Conservation (phyloP, 2,113 vertebrate genomes). For the Egretta garzetta region DNA sequence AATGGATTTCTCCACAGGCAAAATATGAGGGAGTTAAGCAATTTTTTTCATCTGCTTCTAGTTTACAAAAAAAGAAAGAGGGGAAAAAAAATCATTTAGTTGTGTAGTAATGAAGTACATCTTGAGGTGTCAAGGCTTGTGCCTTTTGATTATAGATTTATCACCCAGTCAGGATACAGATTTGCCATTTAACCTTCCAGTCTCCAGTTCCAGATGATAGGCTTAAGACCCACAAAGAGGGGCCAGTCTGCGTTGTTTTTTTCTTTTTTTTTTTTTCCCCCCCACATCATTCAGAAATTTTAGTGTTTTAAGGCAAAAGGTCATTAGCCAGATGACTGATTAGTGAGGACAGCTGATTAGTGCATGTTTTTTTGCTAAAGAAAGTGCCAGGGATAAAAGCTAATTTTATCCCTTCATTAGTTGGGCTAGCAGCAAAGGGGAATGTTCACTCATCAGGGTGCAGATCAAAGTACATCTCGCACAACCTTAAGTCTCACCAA, state of each 20-base stretch:
- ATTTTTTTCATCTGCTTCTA: constrained; percentile 72
- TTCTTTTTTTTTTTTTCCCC: background rate
- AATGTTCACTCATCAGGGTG: constrained; percentile 85
- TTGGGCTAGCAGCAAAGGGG: constrained; percentile 84
- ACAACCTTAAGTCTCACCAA: constrained; percentile 74
- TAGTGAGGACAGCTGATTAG: constrained; percentile 91
- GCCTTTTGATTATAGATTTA: constrained; percentile 79
- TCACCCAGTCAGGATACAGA: constrained; percentile 73
- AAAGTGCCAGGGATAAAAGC: constrained; percentile 87
- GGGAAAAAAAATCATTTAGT: constrained; percentile 29
- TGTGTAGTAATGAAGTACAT: constrained; percentile 72
- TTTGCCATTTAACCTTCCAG: constrained; percentile 76
- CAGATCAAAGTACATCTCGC: constrained; percentile 88
- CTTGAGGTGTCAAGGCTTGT: constrained; percentile 70
- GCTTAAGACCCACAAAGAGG: constrained; percentile 53
- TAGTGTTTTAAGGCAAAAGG: constrained; percentile 87
- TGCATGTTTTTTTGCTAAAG: constrained; percentile 81
- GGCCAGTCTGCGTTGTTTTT: constrained; percentile 47
- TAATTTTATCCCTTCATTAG: constrained; percentile 96
- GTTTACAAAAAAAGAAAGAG: constrained; percentile 41
- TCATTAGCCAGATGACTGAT: constrained; percentile 87
- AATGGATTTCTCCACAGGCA: constrained; percentile 56
- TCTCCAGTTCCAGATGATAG: constrained; percentile 71
- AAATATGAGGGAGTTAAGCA: constrained; percentile 44
- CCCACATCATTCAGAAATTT: constrained; percentile 76